phyloP scores from a whole-genome alignment of 1,140 invertebrate genomes.

The fruit fly (Drosophila melanogaster) region DNA sequence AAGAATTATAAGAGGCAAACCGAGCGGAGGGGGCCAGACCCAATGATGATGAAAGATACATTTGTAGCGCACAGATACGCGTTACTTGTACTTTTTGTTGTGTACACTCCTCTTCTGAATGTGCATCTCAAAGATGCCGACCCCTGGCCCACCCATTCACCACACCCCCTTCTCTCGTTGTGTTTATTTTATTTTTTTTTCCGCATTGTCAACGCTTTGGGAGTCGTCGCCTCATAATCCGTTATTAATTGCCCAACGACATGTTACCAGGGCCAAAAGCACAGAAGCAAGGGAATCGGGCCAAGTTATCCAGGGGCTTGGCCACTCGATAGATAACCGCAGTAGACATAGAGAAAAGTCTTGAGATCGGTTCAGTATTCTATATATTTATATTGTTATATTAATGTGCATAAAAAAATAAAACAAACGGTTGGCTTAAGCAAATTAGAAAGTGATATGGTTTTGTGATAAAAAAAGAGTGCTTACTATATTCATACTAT shows the following conservation, averaged over 20 bases:
- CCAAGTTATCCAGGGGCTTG: slow-evolving; percentile 23
- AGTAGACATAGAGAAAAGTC: slow-evolving; percentile 4
- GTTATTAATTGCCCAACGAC: slow-evolving; percentile 78
- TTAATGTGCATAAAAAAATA: no score
- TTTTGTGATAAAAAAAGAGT: no score
- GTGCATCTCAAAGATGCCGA: slow-evolving; percentile 45
- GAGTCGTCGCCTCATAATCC: slow-evolving; percentile 70
- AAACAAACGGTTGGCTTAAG: no score
- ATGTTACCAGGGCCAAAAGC: slow-evolving; percentile 52
- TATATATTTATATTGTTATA: no score
- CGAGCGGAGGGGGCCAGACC: neutral
- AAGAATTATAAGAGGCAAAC: slow-evolving; percentile 45
- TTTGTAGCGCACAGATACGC: slow-evolving; percentile 56
- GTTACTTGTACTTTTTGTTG: slow-evolving; percentile 28
- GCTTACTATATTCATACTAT: no score
- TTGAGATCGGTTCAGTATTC: neutral
- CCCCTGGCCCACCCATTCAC: slow-evolving; percentile 3
- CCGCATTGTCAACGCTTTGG: slow-evolving; percentile 69
- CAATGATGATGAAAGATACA: slow-evolving; percentile 60
- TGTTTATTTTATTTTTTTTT: slow-evolving; percentile 39
- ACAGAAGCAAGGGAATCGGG: neutral
- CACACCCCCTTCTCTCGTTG: neutral
- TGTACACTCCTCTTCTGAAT: slow-evolving; percentile 10
- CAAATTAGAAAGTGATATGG: no score
- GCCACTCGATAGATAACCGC: slow-evolving; percentile 23